Base-by-base conservation (phyloP, 2,888 invertebrate genomes). In the Tetranychus piercei region DNA sequence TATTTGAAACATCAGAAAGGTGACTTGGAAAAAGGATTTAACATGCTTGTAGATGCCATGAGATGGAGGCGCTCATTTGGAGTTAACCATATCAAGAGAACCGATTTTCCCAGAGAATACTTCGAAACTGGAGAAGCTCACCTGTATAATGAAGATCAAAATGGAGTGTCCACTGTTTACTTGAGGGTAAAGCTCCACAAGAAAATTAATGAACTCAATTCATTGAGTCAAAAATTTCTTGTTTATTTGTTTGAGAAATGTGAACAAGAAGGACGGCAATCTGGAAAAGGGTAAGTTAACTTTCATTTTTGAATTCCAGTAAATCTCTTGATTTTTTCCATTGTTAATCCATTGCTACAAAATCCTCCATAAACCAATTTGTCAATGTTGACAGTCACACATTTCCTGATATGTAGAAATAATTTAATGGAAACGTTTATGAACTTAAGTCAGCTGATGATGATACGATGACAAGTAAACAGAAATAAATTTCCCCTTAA, bases 1-100 rank as follows among this genome's bases (percentile, higher is more conserved):
- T 74, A 64, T 73, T 18, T 73, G 7, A 15, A 22, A 8, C 67
- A 66, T 65, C 66, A 74, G 6, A 18, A 43, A 9, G 70, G 69
- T 11, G 44, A 74, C 8, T 71, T 73, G 18, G 67, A 72, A 15
- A 55, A 45, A 34, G 74, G 74, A 22, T 76, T 73, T 34, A 43
- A 75, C 20, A 64, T 45, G 7, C 8, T 74, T 18, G 22, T 45
- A 6, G 72, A 45, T n/a, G 71, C 76, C n/a, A 18, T 76, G 65
- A 23, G 73, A 20, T 76, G 74, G 76, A 74, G 74, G 44, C 72
- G 74, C n/a, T 44, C 73, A 9, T 76, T 76, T 44, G 74, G 74
- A 23, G 64, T 76, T 18, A 75, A 74, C 55, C 67, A 74, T 0
- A 71, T 75, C 18, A 69, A 55, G n/a, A 64, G 44, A n/a, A 23